Base-by-base conservation (phyloP, 2,888 invertebrate species). In the Agapostemon virescens region DNA sequence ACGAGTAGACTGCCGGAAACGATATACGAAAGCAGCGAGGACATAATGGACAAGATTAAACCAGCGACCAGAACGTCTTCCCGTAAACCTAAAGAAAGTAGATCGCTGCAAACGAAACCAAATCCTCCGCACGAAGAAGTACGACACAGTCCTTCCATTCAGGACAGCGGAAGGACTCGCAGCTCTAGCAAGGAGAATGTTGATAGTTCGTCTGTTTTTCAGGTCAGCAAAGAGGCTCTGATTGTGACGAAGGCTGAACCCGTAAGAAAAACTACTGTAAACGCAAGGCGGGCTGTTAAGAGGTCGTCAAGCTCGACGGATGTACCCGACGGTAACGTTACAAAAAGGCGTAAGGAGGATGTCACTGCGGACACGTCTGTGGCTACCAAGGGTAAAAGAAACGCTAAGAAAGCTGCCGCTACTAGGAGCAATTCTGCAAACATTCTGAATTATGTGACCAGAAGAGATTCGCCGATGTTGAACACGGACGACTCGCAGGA, bases 141-240 rank as follows among this genome's bases (percentile, higher is more conserved):
- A 6, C 45, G 1, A 26, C 38, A 4, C 9, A 52, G 49, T 33
- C 17, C 61, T 67, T 63, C 55, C 63, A 49, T 75, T 72, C 69
- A 40, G 17, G 45, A 15, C 13, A 78, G 55, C n/a, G 58, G 69
- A 76, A 63, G 36, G n/a, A 75, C 81, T 68, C 71, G 75, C 71
- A 58, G 45, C 36, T 77, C 74, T 9, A 68, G n/a, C 13, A 85
- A 45, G 64, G 49, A 77, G 33, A 72, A 70, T 69, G 64, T 70
- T 67, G 69, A 83, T 71, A 9, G 23, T 81, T 78, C 76, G 7
- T 81, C 74, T 83, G 63, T 79, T 78, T 75, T 77, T 81, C 81
- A 85, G 83, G 83, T 83, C 1, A 67, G 15, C 26, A 79, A 72
- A 38, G 70, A 86, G 38, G 40, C 23, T 26, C 9, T 13, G 20